Base-by-base conservation (phyloP, 2,797 vertebrate genomes). In the Craterocephalus amniculus region DNA sequence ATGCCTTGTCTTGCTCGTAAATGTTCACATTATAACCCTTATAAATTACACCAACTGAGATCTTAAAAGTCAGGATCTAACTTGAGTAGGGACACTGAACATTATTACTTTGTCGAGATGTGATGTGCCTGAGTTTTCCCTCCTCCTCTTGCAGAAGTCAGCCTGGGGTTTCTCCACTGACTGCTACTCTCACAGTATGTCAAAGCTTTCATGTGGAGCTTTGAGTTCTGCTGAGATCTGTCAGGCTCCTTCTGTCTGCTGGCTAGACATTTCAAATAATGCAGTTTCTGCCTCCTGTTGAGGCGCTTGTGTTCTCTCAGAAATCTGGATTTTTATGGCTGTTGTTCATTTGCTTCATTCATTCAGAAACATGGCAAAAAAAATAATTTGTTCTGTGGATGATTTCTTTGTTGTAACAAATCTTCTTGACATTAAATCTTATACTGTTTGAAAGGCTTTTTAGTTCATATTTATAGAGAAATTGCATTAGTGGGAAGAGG, bases 161-260 rank as follows among this genome's bases (percentile, higher is more conserved):
- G 49, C 58, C 38, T 0, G 36, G 1, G 69, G 76, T 84, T 67
- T 70, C 66, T 74, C 63, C 40, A 36, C 72, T 81, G 4, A 0
- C 65, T 67, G 52, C 31, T 76, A 76, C 84, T 77, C 74, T 69
- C 55, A 58, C 57, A 18, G 67, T 18, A 27, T 79, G 76, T 78
- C 76, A 74, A 58, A 36, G 55, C 67, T 73, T 74, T 60, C 45
- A 65, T 72, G 69, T 67, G 68, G 8, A 9, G 62, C 70, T 84
- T 77, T 80, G 70, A 84, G 1, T 52, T 66, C 43, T 18, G 1
- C 65, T 0, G 4, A 67, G 71, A 81, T 34, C 76, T 72, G 77
- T 65, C 64, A n/a, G 24, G 57, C 64, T 72, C 24, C 48, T 57
- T 76, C 67, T 63, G 64, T 32, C 29, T 5, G 40, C 38, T 54